Percentiles rank a stretch among this genome's conserved stretches.
These are phyloP conservation scores for Ectropis grisescens DNA, from an alignment of 1,140 invertebrate species.

Conservation along the genomic window DNA sequence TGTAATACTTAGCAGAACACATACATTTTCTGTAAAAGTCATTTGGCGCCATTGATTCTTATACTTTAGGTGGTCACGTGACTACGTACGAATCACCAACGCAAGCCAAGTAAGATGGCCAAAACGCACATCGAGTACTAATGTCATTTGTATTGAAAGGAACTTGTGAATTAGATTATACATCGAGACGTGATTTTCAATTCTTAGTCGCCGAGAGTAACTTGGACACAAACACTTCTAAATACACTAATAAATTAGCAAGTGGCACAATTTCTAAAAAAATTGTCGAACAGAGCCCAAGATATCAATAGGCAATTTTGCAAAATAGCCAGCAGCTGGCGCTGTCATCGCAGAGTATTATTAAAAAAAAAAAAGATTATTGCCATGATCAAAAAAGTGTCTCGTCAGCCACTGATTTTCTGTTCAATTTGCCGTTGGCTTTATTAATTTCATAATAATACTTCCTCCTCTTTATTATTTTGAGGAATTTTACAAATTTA, in stretches of 20 bases:
- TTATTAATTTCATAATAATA: too few species aligned
- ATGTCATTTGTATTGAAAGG: slow-evolving; percentile 60
- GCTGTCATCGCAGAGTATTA: slow-evolving; percentile 20
- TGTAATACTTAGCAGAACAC: slow-evolving; percentile 43
- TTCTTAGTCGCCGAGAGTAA: slow-evolving; percentile 24
- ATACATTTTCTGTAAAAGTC: slow-evolving; percentile 62
- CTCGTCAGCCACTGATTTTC: too few species aligned
- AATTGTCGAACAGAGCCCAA: slow-evolving; percentile 57
- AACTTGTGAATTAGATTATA: slow-evolving; percentile 52
- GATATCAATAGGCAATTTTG: slow-evolving; percentile 66
- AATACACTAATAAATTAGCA: slow-evolving; percentile 39
- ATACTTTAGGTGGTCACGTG: slow-evolving; percentile 65
- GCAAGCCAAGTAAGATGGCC: slow-evolving; percentile 68
- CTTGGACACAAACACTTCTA: slow-evolving; percentile 50
- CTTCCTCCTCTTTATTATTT: too few species aligned
- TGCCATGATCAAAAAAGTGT: slow-evolving; percentile 21
- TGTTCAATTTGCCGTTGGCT: too few species aligned
- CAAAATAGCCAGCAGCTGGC: slow-evolving; percentile 48
- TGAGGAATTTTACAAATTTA: too few species aligned
- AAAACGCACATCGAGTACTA: slow-evolving; percentile 68
- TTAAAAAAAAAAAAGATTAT: slow-evolving; percentile 23
- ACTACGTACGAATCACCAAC: slow-evolving; percentile 69
- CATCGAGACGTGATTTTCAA: slow-evolving; percentile 45
- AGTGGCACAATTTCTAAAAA: slow-evolving; percentile 50
- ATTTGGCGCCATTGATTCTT: slow-evolving; percentile 71